Evolutionary conservation across 2,888 invertebrate genomes (phyloP).

Genomic region (Lasioglossum zephyrum): DNA sequence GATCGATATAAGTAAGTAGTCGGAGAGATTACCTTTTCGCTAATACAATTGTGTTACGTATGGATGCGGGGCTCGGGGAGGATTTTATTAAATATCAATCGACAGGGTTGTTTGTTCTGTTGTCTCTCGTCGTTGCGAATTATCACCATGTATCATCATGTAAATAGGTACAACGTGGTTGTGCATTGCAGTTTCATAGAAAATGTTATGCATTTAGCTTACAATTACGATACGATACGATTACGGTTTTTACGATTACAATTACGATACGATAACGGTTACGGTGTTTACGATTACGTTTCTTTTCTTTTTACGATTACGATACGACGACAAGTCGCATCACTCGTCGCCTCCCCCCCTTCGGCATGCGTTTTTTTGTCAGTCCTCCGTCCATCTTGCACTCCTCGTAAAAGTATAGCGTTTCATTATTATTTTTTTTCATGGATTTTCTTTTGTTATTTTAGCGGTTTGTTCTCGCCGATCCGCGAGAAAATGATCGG

Average conservation of each 20-base stretch:
- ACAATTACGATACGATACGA: conserved; percentile 54
- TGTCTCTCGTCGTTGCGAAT: conserved; percentile 25
- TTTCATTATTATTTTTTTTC: not conserved
- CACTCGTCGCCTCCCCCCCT: not conserved
- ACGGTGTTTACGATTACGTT: conserved; percentile 8
- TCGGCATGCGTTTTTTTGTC: not conserved
- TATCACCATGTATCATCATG: conserved; percentile 59
- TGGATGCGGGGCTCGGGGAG: conserved; percentile 53
- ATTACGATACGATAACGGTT: conserved; percentile 41
- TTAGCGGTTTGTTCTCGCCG: conserved; percentile 8
- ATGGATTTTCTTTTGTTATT: not conserved
- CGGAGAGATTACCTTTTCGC: not conserved
- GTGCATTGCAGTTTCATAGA: conserved; percentile 84
- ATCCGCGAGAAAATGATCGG: conserved; percentile 17
- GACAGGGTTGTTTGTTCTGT: conserved; percentile 63
- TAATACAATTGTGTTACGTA: conserved; percentile 37
- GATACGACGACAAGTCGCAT: not conserved
- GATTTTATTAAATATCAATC: conserved; percentile 75
- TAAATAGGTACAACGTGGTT: conserved; percentile 79
- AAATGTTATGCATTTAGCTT: conserved; percentile 81
- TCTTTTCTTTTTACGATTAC: not conserved
- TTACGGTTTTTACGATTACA: conserved; percentile 57
- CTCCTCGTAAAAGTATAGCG: conserved; percentile 12
- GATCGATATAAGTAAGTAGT: not conserved
- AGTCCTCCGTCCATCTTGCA: conserved; percentile 4